A percentile compares a stretch with the other conserved stretches of the same genome.
phyloP scores from a whole-genome alignment of 2,888 invertebrate genomes.

The Drosophila greeni region DNA sequence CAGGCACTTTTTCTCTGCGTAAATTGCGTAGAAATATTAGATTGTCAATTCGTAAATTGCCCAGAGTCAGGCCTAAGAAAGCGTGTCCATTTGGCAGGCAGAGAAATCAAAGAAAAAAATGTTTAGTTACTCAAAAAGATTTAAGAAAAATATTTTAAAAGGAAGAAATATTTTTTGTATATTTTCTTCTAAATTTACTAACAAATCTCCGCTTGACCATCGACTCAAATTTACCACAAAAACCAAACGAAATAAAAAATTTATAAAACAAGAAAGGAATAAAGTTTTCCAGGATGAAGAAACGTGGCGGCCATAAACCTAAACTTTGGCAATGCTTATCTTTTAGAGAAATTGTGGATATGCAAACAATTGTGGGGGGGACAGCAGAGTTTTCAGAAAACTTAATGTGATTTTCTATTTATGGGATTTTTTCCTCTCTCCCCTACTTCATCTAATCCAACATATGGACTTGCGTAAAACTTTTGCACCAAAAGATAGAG shows the following conservation, averaged over 20 bases:
- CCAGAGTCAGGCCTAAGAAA: slow-evolving; percentile 57
- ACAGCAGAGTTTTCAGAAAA: slow-evolving; percentile 58
- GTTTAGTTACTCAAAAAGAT: not conserved
- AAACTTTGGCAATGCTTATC: slow-evolving; percentile 67
- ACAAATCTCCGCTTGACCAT: slow-evolving; percentile 31
- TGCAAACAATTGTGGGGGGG: slow-evolving; percentile 50
- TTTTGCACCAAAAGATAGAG: slow-evolving; percentile 50
- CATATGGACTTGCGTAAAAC: slow-evolving; percentile 74
- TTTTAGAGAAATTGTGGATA: slow-evolving; percentile 53
- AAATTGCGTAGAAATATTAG: slow-evolving; percentile 64
- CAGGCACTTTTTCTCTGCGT: slow-evolving; percentile 31
- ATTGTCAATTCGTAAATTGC: slow-evolving; percentile 68
- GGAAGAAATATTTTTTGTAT: not conserved
- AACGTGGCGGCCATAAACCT: slow-evolving; percentile 67
- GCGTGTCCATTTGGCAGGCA: slow-evolving; percentile 52
- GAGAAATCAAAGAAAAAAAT: slow-evolving; percentile 1
- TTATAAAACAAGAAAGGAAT: slow-evolving; percentile 29
- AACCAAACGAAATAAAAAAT: slow-evolving; percentile 17
- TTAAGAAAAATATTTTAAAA: too few relatives aligned
- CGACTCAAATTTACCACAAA: slow-evolving; percentile 20
- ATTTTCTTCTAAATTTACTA: not conserved
- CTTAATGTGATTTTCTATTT: slow-evolving; percentile 74
- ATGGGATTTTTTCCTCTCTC: slow-evolving; percentile 53
- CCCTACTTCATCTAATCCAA: slow-evolving; percentile 56
- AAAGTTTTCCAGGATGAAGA: slow-evolving; percentile 18